Evolutionary conservation across 2,113 vertebrate species (phyloP).

Genomic region (Cisticola juncidis): DNA sequence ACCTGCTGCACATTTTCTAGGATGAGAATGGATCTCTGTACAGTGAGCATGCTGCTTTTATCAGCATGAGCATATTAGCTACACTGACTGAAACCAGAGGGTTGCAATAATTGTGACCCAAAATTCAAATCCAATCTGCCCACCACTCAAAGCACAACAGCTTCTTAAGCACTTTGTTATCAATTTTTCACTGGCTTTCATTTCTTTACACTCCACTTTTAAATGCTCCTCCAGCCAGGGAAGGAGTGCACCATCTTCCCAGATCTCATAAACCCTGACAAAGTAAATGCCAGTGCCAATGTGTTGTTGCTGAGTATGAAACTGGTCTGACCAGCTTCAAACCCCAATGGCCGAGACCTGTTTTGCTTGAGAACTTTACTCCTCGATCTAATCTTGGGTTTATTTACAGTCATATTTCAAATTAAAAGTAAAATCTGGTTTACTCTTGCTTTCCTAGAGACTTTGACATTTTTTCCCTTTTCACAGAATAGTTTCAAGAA

Average conservation of each 20-base stretch:
- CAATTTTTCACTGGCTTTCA: neutral
- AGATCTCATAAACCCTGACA: neutral
- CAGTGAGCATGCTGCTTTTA: neutral
- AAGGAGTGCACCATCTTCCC: neutral
- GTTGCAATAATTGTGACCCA: neutral
- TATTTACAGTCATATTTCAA: slow-evolving; percentile 30
- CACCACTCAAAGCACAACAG: neutral
- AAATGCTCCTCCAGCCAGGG: neutral
- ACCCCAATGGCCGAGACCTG: neutral
- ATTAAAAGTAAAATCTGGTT: neutral
- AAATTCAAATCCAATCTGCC: neutral
- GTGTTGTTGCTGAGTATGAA: neutral
- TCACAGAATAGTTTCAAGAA: neutral
- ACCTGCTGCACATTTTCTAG: neutral
- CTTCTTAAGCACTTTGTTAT: neutral
- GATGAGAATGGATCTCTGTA: neutral
- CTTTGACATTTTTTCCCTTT: neutral
- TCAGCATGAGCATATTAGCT: neutral
- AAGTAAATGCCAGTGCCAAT: neutral
- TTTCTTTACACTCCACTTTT: neutral
- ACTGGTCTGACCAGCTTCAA: slow-evolving; percentile 58
- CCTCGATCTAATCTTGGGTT: slow-evolving; percentile 50
- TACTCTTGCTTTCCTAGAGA: neutral
- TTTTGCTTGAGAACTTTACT: neutral
- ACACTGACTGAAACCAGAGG: neutral